Evolutionary conservation across 2,888 invertebrate genomes (phyloP).

Genomic region (Lasioglossum lativentre): DNA sequence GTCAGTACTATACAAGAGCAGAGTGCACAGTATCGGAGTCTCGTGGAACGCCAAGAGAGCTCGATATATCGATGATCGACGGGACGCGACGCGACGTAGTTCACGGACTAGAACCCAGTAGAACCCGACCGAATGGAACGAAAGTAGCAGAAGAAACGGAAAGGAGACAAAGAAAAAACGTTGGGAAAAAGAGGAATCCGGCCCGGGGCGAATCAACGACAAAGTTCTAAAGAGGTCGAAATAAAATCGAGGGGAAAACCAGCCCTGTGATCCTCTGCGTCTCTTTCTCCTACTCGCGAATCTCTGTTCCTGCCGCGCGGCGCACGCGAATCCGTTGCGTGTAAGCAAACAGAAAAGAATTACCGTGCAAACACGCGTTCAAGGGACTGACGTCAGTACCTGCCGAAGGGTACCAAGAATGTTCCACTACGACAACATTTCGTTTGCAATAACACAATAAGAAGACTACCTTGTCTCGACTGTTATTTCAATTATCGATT

Average conservation of each 20-base stretch:
- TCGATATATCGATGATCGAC: slow-evolving; percentile 38
- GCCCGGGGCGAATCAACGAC: slow-evolving; percentile 59
- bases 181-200: slow-evolving; percentile 34
- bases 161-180: slow-evolving; percentile 18
- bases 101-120: slow-evolving; percentile 21
- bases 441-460: background rate
- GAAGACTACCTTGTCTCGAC: background rate
- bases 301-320: background rate
- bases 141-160: slow-evolving; percentile 48
- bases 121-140: slow-evolving; percentile 49
- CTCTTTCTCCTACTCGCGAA: background rate
- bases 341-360: background rate
- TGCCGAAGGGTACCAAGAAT: background rate
- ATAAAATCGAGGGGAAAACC: slow-evolving; percentile 64
- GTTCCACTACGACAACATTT: background rate
- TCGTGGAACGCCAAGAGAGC: background rate
- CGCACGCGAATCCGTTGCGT: background rate
- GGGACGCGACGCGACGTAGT: slow-evolving; percentile 6
- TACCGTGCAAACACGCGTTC: background rate
- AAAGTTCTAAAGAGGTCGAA: slow-evolving; percentile 62
- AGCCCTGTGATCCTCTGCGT: slow-evolving; percentile 53
- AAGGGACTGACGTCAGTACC: background rate
- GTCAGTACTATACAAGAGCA: slow-evolving; percentile 24
- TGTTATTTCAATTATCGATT: background rate
- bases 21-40: slow-evolving; percentile 8